Base-by-base conservation (phyloP, 2,113 vertebrate genomes). In the Coreoperca whiteheadi region DNA sequence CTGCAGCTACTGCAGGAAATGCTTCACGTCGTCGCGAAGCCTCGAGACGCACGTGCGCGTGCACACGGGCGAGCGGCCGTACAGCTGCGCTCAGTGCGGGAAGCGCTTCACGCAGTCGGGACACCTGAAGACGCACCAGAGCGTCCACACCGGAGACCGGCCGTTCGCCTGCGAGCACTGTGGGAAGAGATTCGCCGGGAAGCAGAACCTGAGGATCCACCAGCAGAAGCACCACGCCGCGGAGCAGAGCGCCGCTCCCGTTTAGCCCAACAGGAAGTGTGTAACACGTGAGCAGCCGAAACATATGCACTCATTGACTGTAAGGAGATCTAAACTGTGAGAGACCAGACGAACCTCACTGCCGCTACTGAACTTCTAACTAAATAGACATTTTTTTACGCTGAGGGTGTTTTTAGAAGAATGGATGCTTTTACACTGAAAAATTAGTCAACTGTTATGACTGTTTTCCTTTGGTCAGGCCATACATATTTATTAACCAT, bases 101-200 rank as follows among this genome's bases (percentile, higher is more conserved):
- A 95, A 95, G 20, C 91, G 94, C 37, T 95, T 95, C 87, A 95
- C 94, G 0, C 94, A 95, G 89, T 95, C 94, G 2, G 94, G 94
- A 14, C 94, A 95, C 87, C 88, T 95, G 34, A 95, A 94, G 84
- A 94, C 94, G 32, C 94, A 95, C 79, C 94, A 94, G 91, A 95
- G 94, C 73, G 95, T 96, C 39, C 95, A 96, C 91, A 96, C 95
- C 0, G 95, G 95, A 0, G 94, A 95, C 85, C 82, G 95, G 60
- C 95, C 95, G 0, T 95, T 94, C 39, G 91, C 88, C 79, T 96
- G 95, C 61, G 61, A 88, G 46, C 91, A 88, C 37, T 96, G 95
- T 12, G 92, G 94, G 16, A 96, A 96, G 43, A 75, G 94, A 1
- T 96, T 96, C 1, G 94, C 94, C 1, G 95, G 94, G 46, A 95